Percentiles rank a stretch among this genome's conserved stretches.
Evolutionary conservation across 1,140 invertebrate species (phyloP).

Genomic region (Doryteuthis pealeii): DNA sequence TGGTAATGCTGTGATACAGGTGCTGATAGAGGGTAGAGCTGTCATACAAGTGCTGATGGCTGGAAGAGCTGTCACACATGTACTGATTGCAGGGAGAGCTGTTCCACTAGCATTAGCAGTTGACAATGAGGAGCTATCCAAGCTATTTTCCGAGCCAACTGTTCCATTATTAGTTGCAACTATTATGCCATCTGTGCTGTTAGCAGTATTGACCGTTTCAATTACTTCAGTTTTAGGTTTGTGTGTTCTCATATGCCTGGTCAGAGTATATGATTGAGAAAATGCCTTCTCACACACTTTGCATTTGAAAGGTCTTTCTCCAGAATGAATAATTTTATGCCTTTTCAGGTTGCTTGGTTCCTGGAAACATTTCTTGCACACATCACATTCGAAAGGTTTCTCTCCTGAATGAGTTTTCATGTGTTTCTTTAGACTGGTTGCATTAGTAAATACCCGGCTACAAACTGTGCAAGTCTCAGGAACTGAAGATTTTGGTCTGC

Average conservation of each 20-base stretch:
- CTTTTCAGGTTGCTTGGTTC: slow-evolving; percentile 2
- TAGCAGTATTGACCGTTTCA: background rate
- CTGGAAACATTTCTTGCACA: slow-evolving; percentile 5
- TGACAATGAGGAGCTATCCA: background rate
- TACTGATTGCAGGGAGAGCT: background rate
- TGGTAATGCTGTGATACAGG: background rate
- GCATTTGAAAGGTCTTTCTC: slow-evolving; percentile 83
- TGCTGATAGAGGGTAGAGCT: background rate
- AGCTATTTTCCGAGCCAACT: background rate
- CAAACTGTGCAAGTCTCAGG: slow-evolving; percentile 1
- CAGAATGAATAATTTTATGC: slow-evolving; percentile 64
- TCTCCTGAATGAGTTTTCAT: slow-evolving; percentile 5
- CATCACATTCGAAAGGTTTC: slow-evolving; percentile 5
- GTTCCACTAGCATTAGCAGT: background rate
- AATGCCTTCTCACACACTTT: slow-evolving; percentile 22
- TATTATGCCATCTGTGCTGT: background rate
- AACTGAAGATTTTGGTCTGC: background rate
- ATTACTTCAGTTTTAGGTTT: slow-evolving; percentile 67
- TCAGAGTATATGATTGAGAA: slow-evolving; percentile 65
- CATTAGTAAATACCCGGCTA: background rate
- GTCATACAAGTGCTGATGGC: slow-evolving; percentile 2
- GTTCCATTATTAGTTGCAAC: background rate
- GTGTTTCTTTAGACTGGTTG: background rate
- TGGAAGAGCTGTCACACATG: slow-evolving; percentile 1
- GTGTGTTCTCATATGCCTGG: slow-evolving; percentile 66